Base-by-base conservation (phyloP, 2,113 vertebrate genomes). In the Xiphorhynchus elegans region DNA sequence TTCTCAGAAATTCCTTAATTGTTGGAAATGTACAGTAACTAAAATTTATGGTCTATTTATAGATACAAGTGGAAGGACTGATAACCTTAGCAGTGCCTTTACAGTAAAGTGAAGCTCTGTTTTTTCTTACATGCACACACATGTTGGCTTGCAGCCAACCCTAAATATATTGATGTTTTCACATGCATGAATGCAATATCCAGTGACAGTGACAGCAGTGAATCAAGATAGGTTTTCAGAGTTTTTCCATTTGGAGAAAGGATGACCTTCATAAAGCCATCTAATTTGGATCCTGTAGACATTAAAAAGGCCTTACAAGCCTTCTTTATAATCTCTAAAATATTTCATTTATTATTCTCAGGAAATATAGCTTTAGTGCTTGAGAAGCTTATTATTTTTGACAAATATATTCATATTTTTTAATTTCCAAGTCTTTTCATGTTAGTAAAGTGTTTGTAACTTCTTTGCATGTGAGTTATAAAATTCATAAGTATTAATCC, bases 51-150 rank as follows among this genome's bases (percentile, higher is more conserved):
- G 6, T 50, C 87, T 91, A 93, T 95, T 93, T 91, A 94, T 88
- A 89, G 75, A 17, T 59, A 25, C 14, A 69, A 95, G 82, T 80
- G 75, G 55, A 89, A 94, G 42, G 50, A 17, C 75, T 90, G 95
- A 96, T 94, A 96, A 93, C 67, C 59, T 91, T 37, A 74, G 59
- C 24, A 52, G 35, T 56, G 63, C 39, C 63, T 89, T 91, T 80
- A 83, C 44, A 50, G 59, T 64, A 78, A 70, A 76, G 62, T 44
- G 56, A 79, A 95, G 77, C 20, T 86, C 95, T 96, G 92, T 35
- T 94, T 42, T 90, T 96, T 90, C 80, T 96, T 83, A 84, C 44
- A 14, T 75, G 44, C 52, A 92, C 56, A 77, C 67, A 35, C 37
- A 19, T 5, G 3, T 19, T 85, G 60, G 55, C 75, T 74, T 79